Percentiles rank a stretch among this genome's conserved stretches.
These are phyloP conservation scores for Choristoneura fumiferana DNA, from an alignment of 1,140 invertebrate species.

Conservation along the genomic window DNA sequence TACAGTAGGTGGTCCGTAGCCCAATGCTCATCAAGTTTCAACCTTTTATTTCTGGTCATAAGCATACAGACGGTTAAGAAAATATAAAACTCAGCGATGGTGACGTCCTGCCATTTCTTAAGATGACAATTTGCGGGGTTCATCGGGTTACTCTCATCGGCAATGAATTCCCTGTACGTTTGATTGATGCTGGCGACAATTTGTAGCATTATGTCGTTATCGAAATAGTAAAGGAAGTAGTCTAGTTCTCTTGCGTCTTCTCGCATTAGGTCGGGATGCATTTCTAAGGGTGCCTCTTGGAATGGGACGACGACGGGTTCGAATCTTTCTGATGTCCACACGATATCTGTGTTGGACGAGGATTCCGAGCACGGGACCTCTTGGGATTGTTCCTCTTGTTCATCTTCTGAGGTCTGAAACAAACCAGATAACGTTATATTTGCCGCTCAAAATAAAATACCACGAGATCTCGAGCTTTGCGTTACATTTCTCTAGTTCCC, in stretches of 20 bases:
- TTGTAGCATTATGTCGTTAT: neutral
- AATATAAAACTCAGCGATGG: neutral
- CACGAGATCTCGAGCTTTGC: too few species aligned
- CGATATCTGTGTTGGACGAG: neutral
- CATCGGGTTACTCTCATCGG: neutral
- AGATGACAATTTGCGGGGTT: neutral
- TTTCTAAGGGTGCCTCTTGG: neutral
- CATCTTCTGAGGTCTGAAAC: conserved; percentile 5
- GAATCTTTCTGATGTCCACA: conserved; percentile 4
- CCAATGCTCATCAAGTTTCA: conserved; percentile 6
- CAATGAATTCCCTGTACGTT: conserved; percentile 8
- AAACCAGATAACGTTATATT: neutral
- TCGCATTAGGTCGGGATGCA: neutral
- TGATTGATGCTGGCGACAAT: conserved; percentile 10
- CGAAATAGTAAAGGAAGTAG: conserved; percentile 9
- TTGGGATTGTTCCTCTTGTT: neutral
- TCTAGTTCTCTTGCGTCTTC: neutral
- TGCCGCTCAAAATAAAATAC: too few species aligned
- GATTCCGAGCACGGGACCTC: neutral
- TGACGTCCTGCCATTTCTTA: conserved; percentile 6
- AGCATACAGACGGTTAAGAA: conserved; percentile 9
- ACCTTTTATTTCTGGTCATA: conserved; percentile 3
- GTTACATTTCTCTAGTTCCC: too few species aligned
- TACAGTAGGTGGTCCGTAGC: conserved; percentile 1
- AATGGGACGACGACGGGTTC: conserved; percentile 8